A percentile compares a stretch with the other conserved stretches of the same genome.
Evolutionary conservation across 2,888 invertebrate genomes (phyloP).

Genomic region (Willowsia nigromaculata): DNA sequence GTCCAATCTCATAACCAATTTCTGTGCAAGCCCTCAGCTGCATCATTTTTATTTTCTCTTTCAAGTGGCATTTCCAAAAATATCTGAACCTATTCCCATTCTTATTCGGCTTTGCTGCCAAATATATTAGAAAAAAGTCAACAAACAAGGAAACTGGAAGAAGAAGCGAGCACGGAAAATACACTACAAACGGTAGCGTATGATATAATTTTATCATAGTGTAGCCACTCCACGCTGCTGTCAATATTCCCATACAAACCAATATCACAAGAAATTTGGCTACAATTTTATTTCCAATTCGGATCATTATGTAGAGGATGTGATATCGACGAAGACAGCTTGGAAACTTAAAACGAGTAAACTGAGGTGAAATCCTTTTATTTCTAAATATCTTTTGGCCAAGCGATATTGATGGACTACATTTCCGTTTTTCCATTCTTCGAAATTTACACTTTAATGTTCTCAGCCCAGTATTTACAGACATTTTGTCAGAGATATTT

Average conservation of each 20-base stretch:
- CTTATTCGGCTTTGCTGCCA: neutral
- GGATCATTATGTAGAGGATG: neutral
- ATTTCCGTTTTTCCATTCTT: neutral
- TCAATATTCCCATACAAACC: neutral
- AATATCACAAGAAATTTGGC: neutral
- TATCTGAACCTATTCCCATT: neutral
- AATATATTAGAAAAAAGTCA: neutral
- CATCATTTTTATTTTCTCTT: neutral
- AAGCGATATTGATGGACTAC: neutral
- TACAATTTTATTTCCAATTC: neutral
- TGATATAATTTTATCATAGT: neutral
- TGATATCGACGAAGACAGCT: neutral
- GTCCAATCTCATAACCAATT: conserved; percentile 34
- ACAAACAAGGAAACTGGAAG: neutral
- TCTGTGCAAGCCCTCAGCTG: conserved; percentile 20
- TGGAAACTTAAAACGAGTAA: neutral
- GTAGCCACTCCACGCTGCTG: neutral
- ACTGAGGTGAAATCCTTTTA: neutral
- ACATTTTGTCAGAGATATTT: neutral
- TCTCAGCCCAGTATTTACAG: neutral
- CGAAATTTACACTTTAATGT: neutral
- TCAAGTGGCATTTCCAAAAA: neutral
- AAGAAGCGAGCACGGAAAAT: neutral
- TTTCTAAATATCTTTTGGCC: no score
- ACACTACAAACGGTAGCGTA: neutral